Base-by-base conservation (phyloP, 2,888 invertebrate species). In the Hydropsyche betteni region DNA sequence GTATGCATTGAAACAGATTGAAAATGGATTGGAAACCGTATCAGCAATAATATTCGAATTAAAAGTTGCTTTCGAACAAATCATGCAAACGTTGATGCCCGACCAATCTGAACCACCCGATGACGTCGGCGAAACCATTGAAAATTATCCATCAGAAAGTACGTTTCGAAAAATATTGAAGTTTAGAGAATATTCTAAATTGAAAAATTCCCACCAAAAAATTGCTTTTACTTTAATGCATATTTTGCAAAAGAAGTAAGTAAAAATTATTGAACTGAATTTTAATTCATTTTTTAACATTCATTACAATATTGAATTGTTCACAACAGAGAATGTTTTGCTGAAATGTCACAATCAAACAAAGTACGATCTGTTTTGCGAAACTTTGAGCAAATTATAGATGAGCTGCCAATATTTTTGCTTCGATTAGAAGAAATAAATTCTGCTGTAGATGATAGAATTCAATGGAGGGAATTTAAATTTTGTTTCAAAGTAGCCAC, bases 381-480 rank as follows among this genome's bases (percentile, higher is more conserved):
- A 80, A 90, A 90, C 82, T 83, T 91, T 74, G 90, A 91, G 80
- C 89, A 89, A 80, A 83, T 91, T 7, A 87, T 90, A 75, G 88
- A 90, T 81, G 91, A 91, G 82, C 86, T 91, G 77, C 91, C 91
- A 3, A 85, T 89, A 24, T 89, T 90, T 82, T 84, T 91, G 79
- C 82, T 88, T 72, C 86, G 90, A 61, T 83, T 91, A 76, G 90
- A 91, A 82, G 91, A 91, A 82, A 84, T 90, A 24, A 88, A 89
- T 69, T 86, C 88, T 77, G 89, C 89, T 16, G 85, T 91, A 79
- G 91, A 91, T 81, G 90, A 90, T 78, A 89, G 89, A 81, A 83
- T 90, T 74, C 89, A 89, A 77, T 89, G 89, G 88, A 86, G 88
- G 75, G 89, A 90, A 80, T 90, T 90, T 81, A 89, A 90, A 81